Evolutionary conservation across 2,113 vertebrate species (phyloP).

Genomic region (Gymnarchus niloticus): DNA sequence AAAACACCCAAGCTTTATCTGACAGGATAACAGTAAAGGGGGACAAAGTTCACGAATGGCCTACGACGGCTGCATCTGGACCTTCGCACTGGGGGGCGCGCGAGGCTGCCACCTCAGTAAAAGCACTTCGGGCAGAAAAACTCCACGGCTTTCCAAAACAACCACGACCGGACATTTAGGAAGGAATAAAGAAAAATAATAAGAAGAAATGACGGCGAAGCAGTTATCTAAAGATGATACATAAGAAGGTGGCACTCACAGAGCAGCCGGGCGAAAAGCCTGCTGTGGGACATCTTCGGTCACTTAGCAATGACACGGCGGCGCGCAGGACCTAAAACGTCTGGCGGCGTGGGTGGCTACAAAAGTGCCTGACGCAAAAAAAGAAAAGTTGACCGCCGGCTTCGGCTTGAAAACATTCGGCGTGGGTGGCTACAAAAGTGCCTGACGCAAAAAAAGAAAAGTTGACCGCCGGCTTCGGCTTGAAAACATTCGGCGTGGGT

Average conservation of each 20-base stretch:
- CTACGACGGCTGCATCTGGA: not conserved
- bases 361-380: conserved; percentile 31
- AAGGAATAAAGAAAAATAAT: too few species aligned
- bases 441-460: conserved; percentile 17
- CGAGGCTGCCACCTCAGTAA: too few species aligned
- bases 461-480: too few species aligned
- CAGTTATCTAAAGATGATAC: not conserved
- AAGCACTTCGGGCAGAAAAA: not conserved
- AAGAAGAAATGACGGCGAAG: not conserved
- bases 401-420: too few species aligned
- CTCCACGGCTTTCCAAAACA: not conserved
- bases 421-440: conserved; percentile 38
- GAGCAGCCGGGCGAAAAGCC: conserved; percentile 64
- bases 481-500: conserved; percentile 33
- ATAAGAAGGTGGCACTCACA: conserved; percentile 62
- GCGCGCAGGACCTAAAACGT: conserved; percentile 43
- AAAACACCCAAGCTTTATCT: not conserved
- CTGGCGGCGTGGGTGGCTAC: conserved; percentile 28
- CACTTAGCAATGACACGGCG: conserved; percentile 71
- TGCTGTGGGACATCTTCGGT: conserved; percentile 70
- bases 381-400: not conserved
- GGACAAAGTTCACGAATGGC: conserved; percentile 32
- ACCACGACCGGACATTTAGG: not conserved
- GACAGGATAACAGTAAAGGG: conserved; percentile 1
- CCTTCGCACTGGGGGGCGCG: not conserved